These are phyloP conservation scores for Hyperopisus bebe DNA, from an alignment of 2,113 vertebrate genomes.

Conservation along the genomic window DNA sequence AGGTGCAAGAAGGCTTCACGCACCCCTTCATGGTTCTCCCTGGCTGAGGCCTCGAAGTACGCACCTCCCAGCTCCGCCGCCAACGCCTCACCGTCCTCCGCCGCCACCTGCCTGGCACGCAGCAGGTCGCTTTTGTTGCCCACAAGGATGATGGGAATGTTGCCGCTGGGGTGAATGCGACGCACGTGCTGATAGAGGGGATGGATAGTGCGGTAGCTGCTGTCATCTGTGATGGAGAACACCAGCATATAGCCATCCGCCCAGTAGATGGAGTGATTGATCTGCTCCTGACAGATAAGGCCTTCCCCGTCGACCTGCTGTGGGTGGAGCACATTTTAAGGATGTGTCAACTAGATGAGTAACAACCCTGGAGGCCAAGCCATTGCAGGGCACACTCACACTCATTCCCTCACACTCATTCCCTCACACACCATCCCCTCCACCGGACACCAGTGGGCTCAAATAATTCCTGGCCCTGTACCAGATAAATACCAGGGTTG, in stretches of 20 bases:
- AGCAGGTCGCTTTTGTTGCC: slow-evolving; percentile 88
- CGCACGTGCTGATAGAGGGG: slow-evolving; percentile 81
- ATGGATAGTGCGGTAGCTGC: slow-evolving; percentile 76
- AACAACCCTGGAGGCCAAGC: neutral
- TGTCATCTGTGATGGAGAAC: slow-evolving; percentile 83
- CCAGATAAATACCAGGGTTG: neutral
- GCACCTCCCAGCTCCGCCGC: slow-evolving; percentile 67
- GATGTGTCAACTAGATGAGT: neutral
- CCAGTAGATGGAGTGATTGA: slow-evolving; percentile 84
- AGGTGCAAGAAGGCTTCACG: slow-evolving; percentile 76
- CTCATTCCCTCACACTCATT: too few species aligned
- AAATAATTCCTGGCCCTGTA: neutral
- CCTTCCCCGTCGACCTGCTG: slow-evolving; percentile 61
- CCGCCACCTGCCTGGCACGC: slow-evolving; percentile 75
- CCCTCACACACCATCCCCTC: too few species aligned
- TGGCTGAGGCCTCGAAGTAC: slow-evolving; percentile 79
- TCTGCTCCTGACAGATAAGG: slow-evolving; percentile 69
- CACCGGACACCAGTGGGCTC: neutral
- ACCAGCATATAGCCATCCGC: slow-evolving; percentile 85
- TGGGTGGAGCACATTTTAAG: slow-evolving; percentile 6
- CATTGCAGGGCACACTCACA: too few species aligned
- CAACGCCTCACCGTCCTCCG: slow-evolving; percentile 71
- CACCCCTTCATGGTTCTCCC: slow-evolving; percentile 79
- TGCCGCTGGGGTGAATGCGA: slow-evolving; percentile 79
- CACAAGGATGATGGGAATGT: slow-evolving; percentile 78